Conservation (phyloP, 2,888 invertebrate species). For the Helleia helle region DNA sequence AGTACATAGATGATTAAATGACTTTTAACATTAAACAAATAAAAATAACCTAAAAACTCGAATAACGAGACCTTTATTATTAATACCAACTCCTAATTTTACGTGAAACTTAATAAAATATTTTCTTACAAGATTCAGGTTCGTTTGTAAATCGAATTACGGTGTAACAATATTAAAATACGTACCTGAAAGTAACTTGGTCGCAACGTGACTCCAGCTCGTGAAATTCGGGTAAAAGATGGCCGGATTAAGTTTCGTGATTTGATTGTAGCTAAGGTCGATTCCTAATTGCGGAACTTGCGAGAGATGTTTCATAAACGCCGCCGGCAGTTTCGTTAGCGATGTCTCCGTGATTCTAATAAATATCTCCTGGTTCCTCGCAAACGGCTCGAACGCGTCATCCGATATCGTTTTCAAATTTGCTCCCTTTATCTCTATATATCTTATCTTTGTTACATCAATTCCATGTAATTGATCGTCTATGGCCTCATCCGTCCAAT, state of each 20-base stretch:
- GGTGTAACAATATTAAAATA: slow-evolving; percentile 15
- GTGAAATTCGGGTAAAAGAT: slow-evolving; percentile 91
- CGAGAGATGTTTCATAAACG: slow-evolving; percentile 84
- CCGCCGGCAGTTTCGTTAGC: slow-evolving; percentile 84
- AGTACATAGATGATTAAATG: too few relatives aligned
- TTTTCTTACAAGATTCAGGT: slow-evolving; percentile 44
- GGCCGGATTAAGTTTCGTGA: slow-evolving; percentile 85
- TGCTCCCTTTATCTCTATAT: slow-evolving; percentile 85
- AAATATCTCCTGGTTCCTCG: slow-evolving; percentile 82
- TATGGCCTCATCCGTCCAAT: slow-evolving; percentile 82
- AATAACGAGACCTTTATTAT: too few relatives aligned
- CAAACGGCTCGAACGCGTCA: slow-evolving; percentile 84
- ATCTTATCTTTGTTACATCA: slow-evolving; percentile 84
- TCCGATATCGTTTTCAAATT: slow-evolving; percentile 83
- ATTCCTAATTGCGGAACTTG: slow-evolving; percentile 86
- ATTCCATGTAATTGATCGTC: slow-evolving; percentile 84
- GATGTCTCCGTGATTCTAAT: slow-evolving; percentile 85
- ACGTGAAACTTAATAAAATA: background rate
- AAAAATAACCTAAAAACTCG: too few relatives aligned
- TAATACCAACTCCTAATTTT: too few relatives aligned
- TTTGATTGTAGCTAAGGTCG: slow-evolving; percentile 86
- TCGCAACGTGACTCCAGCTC: slow-evolving; percentile 90
- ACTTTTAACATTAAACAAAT: too few relatives aligned
- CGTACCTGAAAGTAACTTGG: slow-evolving; percentile 86
- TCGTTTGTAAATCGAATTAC: slow-evolving; percentile 42